Evolutionary conservation across 2,797 vertebrate species (phyloP), one percentile per base, ranked within the genome.

Genomic region (Helostoma temminkii): DNA sequence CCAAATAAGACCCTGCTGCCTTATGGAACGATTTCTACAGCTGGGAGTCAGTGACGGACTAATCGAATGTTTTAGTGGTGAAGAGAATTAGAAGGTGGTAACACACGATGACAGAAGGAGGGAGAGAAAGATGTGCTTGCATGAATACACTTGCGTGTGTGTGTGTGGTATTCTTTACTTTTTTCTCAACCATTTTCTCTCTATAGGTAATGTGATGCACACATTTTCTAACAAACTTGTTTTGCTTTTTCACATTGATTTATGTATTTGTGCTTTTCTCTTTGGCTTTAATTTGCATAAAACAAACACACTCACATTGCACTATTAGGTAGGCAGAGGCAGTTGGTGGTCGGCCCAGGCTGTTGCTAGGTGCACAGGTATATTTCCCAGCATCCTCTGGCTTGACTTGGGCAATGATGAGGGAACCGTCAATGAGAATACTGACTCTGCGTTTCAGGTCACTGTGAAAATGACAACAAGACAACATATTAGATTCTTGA

Each of bases 281-380:
- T 46, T 6, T 53, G 21, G 21, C 56, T 30, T 49, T 9, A 9
- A n/a, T n/a, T 52, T 9, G 32, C 9, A 52, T 21, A 36, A 14
- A 36, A 36, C 37, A 6, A 14, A 41, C 18, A 54, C 2, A 96
- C 97, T 97, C 88, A 99, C 98, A 99, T 92, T 98, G 97, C 92
- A 99, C 96, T 6, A 93, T 95, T 91, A 99, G 93, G 92, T 96
- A 95, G 49, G 97, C 97, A 4, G 95, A 97, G 91, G 97, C 97
- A 0, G 96, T 97, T 2, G 97, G 97, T 0, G 97, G 96, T 66
- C 92, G 95, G 70, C 98, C 97, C 76, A 99, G 94, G 90, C 98
- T 98, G 94, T 99, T 99, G 92, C 97, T 99, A n/a, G 98, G 97
- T 76, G 96, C 95, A 55, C 98, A 99, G 74, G 96, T 98, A 88